phyloP scores from a whole-genome alignment of 1,140 invertebrate species.

The Drosophila santomea region DNA sequence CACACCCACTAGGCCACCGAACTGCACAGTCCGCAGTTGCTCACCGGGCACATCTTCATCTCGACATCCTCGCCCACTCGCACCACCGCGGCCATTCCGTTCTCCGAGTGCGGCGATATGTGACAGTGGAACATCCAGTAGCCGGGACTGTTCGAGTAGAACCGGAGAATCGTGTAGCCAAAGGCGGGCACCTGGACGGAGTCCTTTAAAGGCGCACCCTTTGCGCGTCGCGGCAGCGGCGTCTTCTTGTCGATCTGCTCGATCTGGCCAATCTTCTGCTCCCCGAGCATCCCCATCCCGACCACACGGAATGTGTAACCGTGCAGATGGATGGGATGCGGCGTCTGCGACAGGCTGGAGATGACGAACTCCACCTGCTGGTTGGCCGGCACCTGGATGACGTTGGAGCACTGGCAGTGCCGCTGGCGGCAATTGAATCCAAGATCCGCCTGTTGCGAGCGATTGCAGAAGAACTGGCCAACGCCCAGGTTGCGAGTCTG shows the following conservation, averaged over 20 bases:
- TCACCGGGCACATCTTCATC: conserved; percentile 83
- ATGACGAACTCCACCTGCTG: conserved; percentile 74
- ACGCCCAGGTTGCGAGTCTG: conserved; percentile 78
- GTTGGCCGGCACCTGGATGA: conserved; percentile 79
- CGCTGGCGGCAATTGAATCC: conserved; percentile 69
- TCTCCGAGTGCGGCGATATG: conserved; percentile 86
- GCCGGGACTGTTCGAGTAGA: conserved; percentile 74
- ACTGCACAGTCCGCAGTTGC: conserved; percentile 77
- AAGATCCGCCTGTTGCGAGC: conserved; percentile 64
- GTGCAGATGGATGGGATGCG: conserved; percentile 79
- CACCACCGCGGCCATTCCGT: conserved; percentile 86
- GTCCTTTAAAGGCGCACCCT: conserved; percentile 73
- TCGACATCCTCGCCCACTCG: conserved; percentile 85
- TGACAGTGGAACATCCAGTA: conserved; percentile 84
- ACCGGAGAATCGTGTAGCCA: conserved; percentile 78
- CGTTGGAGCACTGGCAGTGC: conserved; percentile 75
- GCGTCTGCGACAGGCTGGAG: conserved; percentile 64
- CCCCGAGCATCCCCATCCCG: conserved; percentile 77
- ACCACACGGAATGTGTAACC: conserved; percentile 82
- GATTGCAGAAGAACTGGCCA: conserved; percentile 73
- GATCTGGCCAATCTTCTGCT: conserved; percentile 65
- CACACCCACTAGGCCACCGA: conserved; percentile 47
- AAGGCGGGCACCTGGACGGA: conserved; percentile 78
- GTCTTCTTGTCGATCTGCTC: conserved; percentile 65
- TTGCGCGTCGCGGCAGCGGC: conserved; percentile 57